Evolutionary conservation across 2,113 vertebrate genomes (phyloP).

Genomic region (Oplegnathus fasciatus): DNA sequence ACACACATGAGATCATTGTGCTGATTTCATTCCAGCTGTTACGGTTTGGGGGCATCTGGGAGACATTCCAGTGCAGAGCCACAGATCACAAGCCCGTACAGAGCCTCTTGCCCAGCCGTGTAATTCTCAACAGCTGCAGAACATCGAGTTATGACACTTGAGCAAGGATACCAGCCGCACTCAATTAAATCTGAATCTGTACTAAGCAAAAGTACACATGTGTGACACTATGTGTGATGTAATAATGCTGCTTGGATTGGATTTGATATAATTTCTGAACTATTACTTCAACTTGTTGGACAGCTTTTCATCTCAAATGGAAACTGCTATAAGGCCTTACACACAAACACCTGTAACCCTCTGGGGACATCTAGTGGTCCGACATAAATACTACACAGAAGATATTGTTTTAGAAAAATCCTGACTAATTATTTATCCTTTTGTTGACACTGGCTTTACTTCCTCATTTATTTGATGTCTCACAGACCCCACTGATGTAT

Average conservation of each 20-base stretch:
- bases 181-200: constrained; percentile 39
- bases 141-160: constrained; percentile 44
- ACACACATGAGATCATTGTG: constrained; percentile 68
- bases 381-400: not conserved
- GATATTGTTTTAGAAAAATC: not conserved
- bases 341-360: not conserved
- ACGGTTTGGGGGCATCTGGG: constrained; percentile 59
- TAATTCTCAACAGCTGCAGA: constrained; percentile 71
- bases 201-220: not conserved
- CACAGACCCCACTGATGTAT: not conserved
- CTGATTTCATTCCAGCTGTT: constrained; percentile 75
- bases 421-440: not conserved
- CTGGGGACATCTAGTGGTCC: constrained; percentile 71
- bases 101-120: constrained; percentile 56
- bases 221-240: constrained; percentile 17
- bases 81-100: constrained; percentile 50
- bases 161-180: constrained; percentile 38
- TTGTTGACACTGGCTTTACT: too few species aligned
- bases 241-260: not conserved
- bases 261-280: constrained; percentile 1
- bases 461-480: too few species aligned
- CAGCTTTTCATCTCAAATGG: not conserved
- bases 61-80: constrained; percentile 58
- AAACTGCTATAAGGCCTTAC: not conserved
- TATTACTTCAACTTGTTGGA: not conserved